Base-by-base conservation (phyloP, 2,888 invertebrate genomes). In the Cephus pulcher region DNA sequence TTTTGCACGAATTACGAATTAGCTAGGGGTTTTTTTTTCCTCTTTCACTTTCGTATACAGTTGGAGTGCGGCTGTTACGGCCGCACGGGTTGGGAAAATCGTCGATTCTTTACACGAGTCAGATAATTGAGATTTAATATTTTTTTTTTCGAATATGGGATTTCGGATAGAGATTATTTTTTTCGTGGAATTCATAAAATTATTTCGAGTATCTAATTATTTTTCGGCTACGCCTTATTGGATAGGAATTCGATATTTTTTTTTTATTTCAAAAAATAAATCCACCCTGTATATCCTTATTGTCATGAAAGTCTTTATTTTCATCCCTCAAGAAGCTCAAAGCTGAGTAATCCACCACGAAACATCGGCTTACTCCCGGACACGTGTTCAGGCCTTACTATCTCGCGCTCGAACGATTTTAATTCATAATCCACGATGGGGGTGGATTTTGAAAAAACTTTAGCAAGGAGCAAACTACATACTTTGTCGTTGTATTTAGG, bases 291-390 rank as follows among this genome's bases (percentile, higher is more conserved):
- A 23, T 6, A 56, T 56, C 56, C 23, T 56, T 56, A 56, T 56
- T 56, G 23, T 56, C 23, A 23, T 23, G 23, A 9, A 23, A 56
- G 56, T 23, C 56, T 56, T 56, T 56, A 56, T 56, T 71, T 71
- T 71, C 71, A 71, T 71, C 32, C 71, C 71, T 34, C 71, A 71
- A 33, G 71, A 71, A 56, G 23, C 56, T 23, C 56, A 56, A 56
- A 2, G 23, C 56, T 9, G 9, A 70, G 75, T 81, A 83, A 84
- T 82, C 84, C 78, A 76, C 81, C 86, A 70, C 81, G 75, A 81
- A 78, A 82, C 80, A 75, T 80, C 82, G 81, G 82, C 80, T 85
- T 85, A 84, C 74, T 83, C 81, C 82, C 80, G 40, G 80, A 75
- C 81, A 83, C 80, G 81, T 78, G 83, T 78, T 71, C n/a, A 71